phyloP scores from a whole-genome alignment of 2,797 vertebrate species.

The Ambastaia sidthimunki region DNA sequence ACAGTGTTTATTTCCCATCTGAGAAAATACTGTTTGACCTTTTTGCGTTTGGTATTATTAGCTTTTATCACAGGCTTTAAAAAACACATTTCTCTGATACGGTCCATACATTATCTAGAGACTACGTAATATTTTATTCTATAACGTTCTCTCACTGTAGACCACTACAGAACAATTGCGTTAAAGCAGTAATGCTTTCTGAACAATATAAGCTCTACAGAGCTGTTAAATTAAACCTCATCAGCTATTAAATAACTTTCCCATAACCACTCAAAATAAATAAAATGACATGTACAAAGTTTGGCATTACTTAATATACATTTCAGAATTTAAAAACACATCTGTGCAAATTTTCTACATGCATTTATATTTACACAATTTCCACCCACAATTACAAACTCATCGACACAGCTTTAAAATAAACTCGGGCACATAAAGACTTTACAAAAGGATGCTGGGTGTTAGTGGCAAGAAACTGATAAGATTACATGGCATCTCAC shows the following conservation, averaged over 20 bases:
- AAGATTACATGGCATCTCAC: conserved; percentile 9
- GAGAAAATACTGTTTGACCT: conserved; percentile 77
- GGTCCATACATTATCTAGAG: conserved; percentile 38
- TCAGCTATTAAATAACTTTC: conserved; percentile 79
- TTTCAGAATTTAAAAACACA: conserved; percentile 80
- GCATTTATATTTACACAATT: conserved; percentile 68
- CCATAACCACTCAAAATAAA: conserved; percentile 80
- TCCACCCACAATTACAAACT: conserved; percentile 27
- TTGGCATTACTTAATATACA: conserved; percentile 82
- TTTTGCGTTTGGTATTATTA: conserved; percentile 49
- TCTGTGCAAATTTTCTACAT: conserved; percentile 82
- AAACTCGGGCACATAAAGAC: conserved; percentile 9
- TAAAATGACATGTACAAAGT: conserved; percentile 79
- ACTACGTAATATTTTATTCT: conserved; percentile 42
- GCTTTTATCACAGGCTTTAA: conserved; percentile 54
- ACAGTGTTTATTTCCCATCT: conserved; percentile 78
- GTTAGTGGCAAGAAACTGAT: background rate
- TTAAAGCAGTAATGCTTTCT: conserved; percentile 69
- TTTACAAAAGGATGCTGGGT: background rate
- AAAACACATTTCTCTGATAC: conserved; percentile 48
- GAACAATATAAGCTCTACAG: conserved; percentile 75
- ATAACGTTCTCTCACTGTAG: conserved; percentile 47
- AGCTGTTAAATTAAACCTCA: conserved; percentile 73
- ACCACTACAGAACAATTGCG: conserved; percentile 66
- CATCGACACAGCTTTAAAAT: conserved; percentile 5